Evolutionary conservation across 2,888 invertebrate genomes (phyloP), one percentile per base, ranked within the genome.

Genomic region (Pseudococcus viburni): DNA sequence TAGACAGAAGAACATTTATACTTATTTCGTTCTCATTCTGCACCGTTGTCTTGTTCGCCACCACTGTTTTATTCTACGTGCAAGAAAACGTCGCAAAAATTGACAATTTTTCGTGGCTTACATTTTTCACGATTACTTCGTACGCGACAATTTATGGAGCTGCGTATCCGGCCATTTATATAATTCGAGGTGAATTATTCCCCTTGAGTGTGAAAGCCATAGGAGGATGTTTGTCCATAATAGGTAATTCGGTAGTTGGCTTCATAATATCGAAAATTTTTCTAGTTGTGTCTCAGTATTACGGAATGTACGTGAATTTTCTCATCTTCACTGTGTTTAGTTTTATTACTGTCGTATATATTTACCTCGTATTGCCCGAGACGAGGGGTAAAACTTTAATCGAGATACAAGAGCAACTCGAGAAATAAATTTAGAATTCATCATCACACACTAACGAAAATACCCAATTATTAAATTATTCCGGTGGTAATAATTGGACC

Each of bases 241-340:
- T 88, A 1, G 59, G 48, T 15, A 42, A 84, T 26, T 59, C 88
- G 26, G 64, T 39, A 7, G 26, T 83, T 8, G 46, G 46, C 0
- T 88, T 88, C 26, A 9, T 42, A 11, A 26, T 42, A 46, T 17
- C 88, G 22, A 39, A 22, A 59, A 84, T 88, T 15, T 88, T 64
- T 19, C 46, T 84, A 22, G 15, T 55, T 7, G 46, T 88, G 26
- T 11, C 26, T n/a, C 39, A 88, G 6, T 1, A 19, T 46, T 84
- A 39, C 33, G 88, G 88, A n/a, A 88, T 84, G 84, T 12, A 64
- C n/a, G 22, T 39, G 6, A 88, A 88, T 84, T 88, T 88, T 59
- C 15, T 84, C 5, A 12, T 88, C 0, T 88, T 80, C 42, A 8
- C 68, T 3, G 12, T 64, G 12, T 26, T 48, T 22, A 84, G 84